These are phyloP conservation scores for Nomada ruficornis DNA, from an alignment of 2,888 invertebrate species.

Conservation along the genomic window DNA sequence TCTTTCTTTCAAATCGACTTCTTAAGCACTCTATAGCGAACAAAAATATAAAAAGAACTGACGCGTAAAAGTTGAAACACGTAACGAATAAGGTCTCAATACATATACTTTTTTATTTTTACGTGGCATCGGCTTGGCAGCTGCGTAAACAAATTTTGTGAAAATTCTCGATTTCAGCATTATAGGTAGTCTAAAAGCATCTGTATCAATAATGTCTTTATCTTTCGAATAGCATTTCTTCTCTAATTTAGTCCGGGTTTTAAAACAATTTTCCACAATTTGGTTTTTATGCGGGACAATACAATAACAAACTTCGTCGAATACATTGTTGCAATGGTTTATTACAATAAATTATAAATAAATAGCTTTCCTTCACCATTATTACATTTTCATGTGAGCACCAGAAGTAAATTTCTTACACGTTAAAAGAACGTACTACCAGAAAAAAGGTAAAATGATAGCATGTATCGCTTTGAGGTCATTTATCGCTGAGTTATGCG, in stretches of 20 bases:
- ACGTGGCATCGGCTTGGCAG: conserved; percentile 66
- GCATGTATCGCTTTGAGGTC: conserved; percentile 71
- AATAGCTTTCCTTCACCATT: not conserved
- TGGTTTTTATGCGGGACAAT: conserved; percentile 8
- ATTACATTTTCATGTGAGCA: not conserved
- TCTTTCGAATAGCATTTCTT: conserved; percentile 49
- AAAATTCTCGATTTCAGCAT: conserved; percentile 60
- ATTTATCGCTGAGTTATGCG: conserved; percentile 62
- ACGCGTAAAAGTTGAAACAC: conserved; percentile 35
- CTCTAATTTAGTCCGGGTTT: conserved; percentile 53
- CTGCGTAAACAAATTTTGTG: conserved; percentile 70
- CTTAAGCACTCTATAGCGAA: conserved; percentile 42
- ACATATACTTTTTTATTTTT: conserved; percentile 62
- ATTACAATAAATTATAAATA: conserved; percentile 44
- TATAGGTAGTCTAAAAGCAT: conserved; percentile 63
- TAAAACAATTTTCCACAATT: not conserved
- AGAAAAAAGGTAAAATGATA: conserved; percentile 74
- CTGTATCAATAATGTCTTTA: conserved; percentile 73
- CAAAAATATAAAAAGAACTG: conserved; percentile 61
- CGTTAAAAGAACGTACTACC: conserved; percentile 13
- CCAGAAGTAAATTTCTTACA: not conserved
- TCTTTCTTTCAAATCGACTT: conserved; percentile 19
- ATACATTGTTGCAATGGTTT: conserved; percentile 24
- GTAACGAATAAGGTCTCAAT: conserved; percentile 26
- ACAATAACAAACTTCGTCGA: not conserved